phyloP scores from a whole-genome alignment of 2,113 vertebrate genomes.

The Sebastes fasciatus region DNA sequence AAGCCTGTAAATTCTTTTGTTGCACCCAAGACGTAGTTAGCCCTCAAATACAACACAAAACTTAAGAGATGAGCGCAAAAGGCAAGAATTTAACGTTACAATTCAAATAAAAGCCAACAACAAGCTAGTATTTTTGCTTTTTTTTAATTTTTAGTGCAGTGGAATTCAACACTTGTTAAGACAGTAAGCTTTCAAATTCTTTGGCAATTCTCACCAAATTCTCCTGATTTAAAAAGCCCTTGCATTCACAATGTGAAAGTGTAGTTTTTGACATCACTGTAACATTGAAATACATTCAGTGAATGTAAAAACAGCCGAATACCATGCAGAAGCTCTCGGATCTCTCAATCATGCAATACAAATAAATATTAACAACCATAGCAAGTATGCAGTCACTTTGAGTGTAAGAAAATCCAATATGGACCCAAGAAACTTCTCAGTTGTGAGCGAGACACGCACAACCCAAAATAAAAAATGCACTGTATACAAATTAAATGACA shows the following conservation, averaged over 20 bases:
- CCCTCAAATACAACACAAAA: background rate
- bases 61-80: background rate
- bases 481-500: constrained; percentile 3
- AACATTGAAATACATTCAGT: constrained; percentile 68
- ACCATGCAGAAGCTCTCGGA: constrained; percentile 66
- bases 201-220: constrained; percentile 55
- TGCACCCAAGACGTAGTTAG: background rate
- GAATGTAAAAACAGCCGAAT: constrained; percentile 52
- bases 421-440: constrained; percentile 68
- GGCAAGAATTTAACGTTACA: background rate
- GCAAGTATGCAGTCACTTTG: constrained; percentile 25
- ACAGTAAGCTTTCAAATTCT: constrained; percentile 58
- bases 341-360: constrained; percentile 58
- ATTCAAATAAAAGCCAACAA: background rate
- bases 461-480: constrained; percentile 46
- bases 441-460: constrained; percentile 61
- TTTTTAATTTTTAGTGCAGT: constrained; percentile 37
- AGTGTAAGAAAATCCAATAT: constrained; percentile 76
- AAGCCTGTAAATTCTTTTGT: constrained; percentile 27
- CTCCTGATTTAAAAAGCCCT: constrained; percentile 60
- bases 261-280: constrained; percentile 57
- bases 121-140: background rate
- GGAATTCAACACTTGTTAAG: constrained; percentile 29
- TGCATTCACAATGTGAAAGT: constrained; percentile 59
- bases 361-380: constrained; percentile 50